Conservation (phyloP, 2,797 vertebrate genomes). For the Anableps anableps region DNA sequence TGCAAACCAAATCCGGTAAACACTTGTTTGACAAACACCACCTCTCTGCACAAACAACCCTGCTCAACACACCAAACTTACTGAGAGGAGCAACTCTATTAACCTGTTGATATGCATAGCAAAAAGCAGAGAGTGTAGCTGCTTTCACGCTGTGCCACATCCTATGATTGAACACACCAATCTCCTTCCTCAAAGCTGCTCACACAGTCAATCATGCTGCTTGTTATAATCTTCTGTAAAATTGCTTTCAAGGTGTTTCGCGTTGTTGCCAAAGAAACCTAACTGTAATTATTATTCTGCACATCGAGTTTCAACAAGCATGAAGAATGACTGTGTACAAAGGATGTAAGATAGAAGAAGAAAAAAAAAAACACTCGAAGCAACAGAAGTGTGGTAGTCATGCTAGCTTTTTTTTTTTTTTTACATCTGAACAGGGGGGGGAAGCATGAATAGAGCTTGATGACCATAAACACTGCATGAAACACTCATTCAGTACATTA, state of each 20-base stretch:
- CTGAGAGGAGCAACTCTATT: constrained; percentile 42
- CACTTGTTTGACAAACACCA: constrained; percentile 31
- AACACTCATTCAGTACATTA: neutral
- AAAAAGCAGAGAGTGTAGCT: constrained; percentile 20
- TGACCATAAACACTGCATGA: neutral
- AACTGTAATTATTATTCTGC: constrained; percentile 40
- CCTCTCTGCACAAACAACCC: constrained; percentile 18
- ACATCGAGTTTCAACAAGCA: constrained; percentile 2
- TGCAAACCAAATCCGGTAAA: constrained; percentile 7
- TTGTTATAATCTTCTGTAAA: constrained; percentile 59
- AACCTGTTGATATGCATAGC: constrained; percentile 49
- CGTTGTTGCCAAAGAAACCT: constrained; percentile 45
- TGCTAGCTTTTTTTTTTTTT: neutral
- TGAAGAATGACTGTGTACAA: constrained; percentile 37
- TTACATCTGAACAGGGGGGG: neutral
- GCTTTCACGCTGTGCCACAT: constrained; percentile 54
- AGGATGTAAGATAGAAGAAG: constrained; percentile 13
- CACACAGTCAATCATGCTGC: constrained; percentile 45
- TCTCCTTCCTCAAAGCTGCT: constrained; percentile 51
- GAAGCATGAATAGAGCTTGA: neutral
- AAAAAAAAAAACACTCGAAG: neutral
- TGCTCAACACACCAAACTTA: neutral
- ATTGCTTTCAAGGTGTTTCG: constrained; percentile 55
- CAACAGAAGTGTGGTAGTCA: neutral
- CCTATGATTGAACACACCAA: constrained; percentile 58